Evolutionary conservation across 2,888 invertebrate genomes (phyloP).

Genomic region (Stramonita haemastoma): DNA sequence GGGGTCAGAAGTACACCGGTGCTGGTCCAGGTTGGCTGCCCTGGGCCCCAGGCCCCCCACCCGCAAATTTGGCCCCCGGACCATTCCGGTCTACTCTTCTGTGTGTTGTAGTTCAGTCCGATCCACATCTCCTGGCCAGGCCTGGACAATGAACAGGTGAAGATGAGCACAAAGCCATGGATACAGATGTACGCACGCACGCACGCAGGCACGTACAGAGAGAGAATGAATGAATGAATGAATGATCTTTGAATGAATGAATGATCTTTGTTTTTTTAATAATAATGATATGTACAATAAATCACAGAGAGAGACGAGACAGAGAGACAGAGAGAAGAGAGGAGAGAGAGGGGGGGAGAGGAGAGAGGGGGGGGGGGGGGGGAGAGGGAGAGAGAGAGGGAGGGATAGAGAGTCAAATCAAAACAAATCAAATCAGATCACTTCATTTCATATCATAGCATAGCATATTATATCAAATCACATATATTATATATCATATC

Average conservation of each 20-base stretch:
- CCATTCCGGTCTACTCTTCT: neutral
- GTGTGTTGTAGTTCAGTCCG: neutral
- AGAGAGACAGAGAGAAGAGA: neutral
- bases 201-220: neutral
- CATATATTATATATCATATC: no score
- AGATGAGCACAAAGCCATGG: no score
- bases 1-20: neutral
- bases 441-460: no score
- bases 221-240: no score
- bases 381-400: neutral
- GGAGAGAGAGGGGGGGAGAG: neutral
- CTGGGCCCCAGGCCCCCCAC: neutral
- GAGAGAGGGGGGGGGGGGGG: neutral
- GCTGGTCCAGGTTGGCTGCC: neutral
- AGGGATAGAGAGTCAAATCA: neutral
- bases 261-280: no score
- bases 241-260: no score
- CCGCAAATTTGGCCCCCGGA: neutral
- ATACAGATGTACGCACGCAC: neutral
- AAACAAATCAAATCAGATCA: neutral
- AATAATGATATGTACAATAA: no score
- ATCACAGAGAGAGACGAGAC: no score
- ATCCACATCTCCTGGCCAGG: neutral
- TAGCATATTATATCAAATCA: no score
- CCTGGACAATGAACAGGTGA: neutral